Evolutionary conservation across 37 sponge, comb jelly and placozoan species (phyloP), one percentile per base, ranked within the genome.

Genomic region (Geodia barretti): DNA sequence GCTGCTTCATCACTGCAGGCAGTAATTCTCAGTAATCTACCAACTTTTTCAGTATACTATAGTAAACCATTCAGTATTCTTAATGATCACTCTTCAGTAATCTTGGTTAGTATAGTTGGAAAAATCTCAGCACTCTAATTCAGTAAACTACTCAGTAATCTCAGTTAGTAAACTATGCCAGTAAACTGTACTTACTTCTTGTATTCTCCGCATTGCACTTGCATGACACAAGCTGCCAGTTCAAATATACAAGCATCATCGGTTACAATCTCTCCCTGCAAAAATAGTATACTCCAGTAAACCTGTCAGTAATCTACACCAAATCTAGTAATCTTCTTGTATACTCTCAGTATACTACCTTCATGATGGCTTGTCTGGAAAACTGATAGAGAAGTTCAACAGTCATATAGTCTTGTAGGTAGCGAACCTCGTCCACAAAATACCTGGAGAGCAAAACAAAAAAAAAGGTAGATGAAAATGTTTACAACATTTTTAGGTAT

Each of bases 351-450:
- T n/a, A n/a, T n/a, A n/a, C n/a, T 39, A 76, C 90, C 77, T 84
- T 81, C 64, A 82, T 68, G 68, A 94, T 85, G 62, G 78, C 66
- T 69, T 91, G 84, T 61, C 79, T 80, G 32, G 74, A 66, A 64
- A 91, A 92, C 4, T 71, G 75, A 70, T 88, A 94, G 33, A 87
- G 92, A 64, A 91, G 64, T 38, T 91, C 89, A 41, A 94, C 84
- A 4, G 92, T 78, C 58, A 78, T 71, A 39, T 41, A 60, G 74
- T 91, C 92, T 34, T 76, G 68, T 3, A 94, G 63, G n/a, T 69
- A 60, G 9, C 73, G 77, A n/a, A 78, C 72, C 31, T 87, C 76
- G 63, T 91, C 89, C 19, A 91, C 77, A 82, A 81, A 94, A 40
- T 78, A 88, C 79, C 95, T 91, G 68, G 34, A n/a, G n/a, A n/a